Evolutionary conservation across 2,888 invertebrate genomes (phyloP).

Genomic region (Taphrorychus bicolor): DNA sequence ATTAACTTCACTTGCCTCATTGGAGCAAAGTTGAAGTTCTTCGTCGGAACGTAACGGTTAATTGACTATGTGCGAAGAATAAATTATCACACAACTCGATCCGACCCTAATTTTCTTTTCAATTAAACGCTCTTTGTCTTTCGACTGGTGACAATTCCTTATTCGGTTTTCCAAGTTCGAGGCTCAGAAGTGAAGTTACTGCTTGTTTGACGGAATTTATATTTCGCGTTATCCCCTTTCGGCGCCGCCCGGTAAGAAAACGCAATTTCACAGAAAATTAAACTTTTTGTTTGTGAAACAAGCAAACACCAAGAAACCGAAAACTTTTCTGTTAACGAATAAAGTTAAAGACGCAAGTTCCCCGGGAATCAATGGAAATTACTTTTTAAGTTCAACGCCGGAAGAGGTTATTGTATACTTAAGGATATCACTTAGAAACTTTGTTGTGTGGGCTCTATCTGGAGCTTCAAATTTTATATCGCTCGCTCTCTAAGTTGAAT

Average conservation of each 20-base stretch:
- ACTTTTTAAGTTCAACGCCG: slow-evolving; percentile 32
- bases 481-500: neutral
- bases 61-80: slow-evolving; percentile 20
- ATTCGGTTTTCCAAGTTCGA: neutral
- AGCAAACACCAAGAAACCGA: slow-evolving; percentile 27
- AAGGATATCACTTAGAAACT: slow-evolving; percentile 25
- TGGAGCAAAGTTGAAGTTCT: neutral
- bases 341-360: slow-evolving; percentile 30
- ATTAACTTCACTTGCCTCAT: neutral
- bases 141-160: neutral
- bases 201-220: slow-evolving; percentile 7
- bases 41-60: slow-evolving; percentile 1
- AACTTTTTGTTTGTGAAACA: slow-evolving; percentile 27
- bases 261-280: slow-evolving; percentile 29
- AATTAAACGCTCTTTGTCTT: slow-evolving; percentile 4
- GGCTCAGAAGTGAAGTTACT: neutral
- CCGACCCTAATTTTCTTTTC: slow-evolving; percentile 9
- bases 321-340: slow-evolving; percentile 30
- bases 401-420: slow-evolving; percentile 31
- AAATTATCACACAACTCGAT: slow-evolving; percentile 6
- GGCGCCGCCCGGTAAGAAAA: slow-evolving; percentile 8
- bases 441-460: slow-evolving; percentile 13
- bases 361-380: slow-evolving; percentile 29
- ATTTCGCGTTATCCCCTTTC: neutral
- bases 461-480: slow-evolving; percentile 16